Evolutionary conservation across 1,140 invertebrate genomes (phyloP), one percentile per base, ranked within the genome.

Genomic region (Micrasema longulum): DNA sequence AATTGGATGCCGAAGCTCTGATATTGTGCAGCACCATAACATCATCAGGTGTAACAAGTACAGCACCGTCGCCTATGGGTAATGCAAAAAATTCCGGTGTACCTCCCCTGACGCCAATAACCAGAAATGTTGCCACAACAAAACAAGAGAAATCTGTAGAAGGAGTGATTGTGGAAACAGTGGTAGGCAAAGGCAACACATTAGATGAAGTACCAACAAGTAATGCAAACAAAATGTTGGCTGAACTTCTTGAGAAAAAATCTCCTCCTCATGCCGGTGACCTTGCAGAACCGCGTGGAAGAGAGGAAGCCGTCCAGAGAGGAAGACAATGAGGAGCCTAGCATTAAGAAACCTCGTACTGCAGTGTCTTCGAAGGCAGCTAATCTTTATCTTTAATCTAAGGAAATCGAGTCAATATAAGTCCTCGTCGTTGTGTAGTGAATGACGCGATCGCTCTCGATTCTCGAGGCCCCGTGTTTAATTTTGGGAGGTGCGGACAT

Each of bases 11-110:
- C 0, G 84, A 85, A 67, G 78, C 84, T 0, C 69, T 85, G 2
- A 85, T 85, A 45, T 82, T 81, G 66, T 85, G 84, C 69, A 84
- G 82, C 0, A 84, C 84, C 0, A 85, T 85, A 38, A 84, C 82
- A 14, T 80, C 84, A 0, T 80, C 82, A 0, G 83, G 83, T 48
- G 79, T 84, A 36, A 80, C 83, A 41, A 83, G 79, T 50, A 84
- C 78, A 41, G 80, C 82, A 0, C 79, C 81, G 0, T 62, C 71
- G n/a, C n/a, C n/a, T n/a, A n/a, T n/a, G n/a, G n/a, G n/a, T n/a
- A n/a, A n/a, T n/a, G n/a, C n/a, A n/a, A n/a, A 69, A 55, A 14
- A 26, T 48, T 0, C 55, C 1, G 10, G 10, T 5, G 31, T 69
- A 4, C 68, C 68, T 41, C 68, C 68, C 11, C 20, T 69, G 14